Base-by-base conservation (phyloP, 2,797 vertebrate species). In the Hyperoplus immaculatus region DNA sequence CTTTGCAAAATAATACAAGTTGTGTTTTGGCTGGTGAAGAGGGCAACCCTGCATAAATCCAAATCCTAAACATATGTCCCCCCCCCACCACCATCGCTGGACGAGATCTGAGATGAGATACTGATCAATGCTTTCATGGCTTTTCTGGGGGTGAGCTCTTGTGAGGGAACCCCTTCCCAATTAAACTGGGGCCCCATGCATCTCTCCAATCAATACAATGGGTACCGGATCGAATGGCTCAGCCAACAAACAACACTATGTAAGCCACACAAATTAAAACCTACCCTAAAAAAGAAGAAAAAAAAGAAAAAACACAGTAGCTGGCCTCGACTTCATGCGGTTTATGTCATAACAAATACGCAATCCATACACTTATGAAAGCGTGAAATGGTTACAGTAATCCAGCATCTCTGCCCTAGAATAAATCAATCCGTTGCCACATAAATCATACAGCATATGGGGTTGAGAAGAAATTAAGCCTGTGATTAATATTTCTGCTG, bases 401-500 rank as follows among this genome's bases (percentile, higher is more conserved):
- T 87, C 68, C 65, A 84, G 70, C 81, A 78, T 86, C 82, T 73
- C 71, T 69, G 29, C 65, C 29, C 74, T 92, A 77, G 90, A 75
- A 86, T 77, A 80, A 88, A 88, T 89, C 89, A 91, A 82, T 87
- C 83, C 69, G 55, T 56, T 74, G 80, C 83, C 80, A 86, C 87
- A 90, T 93, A 86, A 93, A 92, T 91, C 90, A 95, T 84, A 93
- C 80, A 69, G 80, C 83, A 62, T 82, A 86, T 84, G 83, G 82
- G 86, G 90, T 90, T 84, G 87, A 51, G 89, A 92, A 92, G 93
- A 93, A 94, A 94, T 92, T 84, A 96, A 93, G 95, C 83, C 78
- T 87, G 70, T 96, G 95, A 97, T 97, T 96, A 96, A 96, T 96
- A 94, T 96, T 94, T 96, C 95, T 94, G 91, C 83, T 72, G 93